phyloP scores from a whole-genome alignment of 1,140 invertebrate genomes.

The Lutraria rhynchaena region DNA sequence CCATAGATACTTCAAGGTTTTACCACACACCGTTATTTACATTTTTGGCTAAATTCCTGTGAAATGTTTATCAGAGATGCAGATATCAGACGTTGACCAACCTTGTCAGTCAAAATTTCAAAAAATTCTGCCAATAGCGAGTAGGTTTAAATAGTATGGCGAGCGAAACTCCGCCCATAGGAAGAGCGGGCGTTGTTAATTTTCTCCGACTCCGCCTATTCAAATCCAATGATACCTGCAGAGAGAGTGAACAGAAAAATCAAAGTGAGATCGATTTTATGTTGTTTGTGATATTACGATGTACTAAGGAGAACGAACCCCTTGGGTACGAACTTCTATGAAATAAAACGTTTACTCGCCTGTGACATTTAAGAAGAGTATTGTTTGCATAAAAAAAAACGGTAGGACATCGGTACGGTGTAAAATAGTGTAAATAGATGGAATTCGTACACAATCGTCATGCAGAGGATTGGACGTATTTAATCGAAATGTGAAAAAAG shows the following conservation, averaged over 20 bases:
- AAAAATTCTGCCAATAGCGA: no score
- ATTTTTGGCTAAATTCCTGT: no score
- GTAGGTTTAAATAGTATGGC: no score
- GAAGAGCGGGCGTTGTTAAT: no score
- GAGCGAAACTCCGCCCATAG: no score
- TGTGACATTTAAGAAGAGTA: conserved; percentile 46
- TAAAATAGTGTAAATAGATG: conserved; percentile 37
- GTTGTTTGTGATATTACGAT: conserved; percentile 24
- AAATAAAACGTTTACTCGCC: conserved; percentile 21
- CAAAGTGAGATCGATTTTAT: conserved; percentile 50
- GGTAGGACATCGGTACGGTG: conserved; percentile 3
- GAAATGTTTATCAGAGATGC: no score
- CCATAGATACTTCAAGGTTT: no score
- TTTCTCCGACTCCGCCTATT: not conserved
- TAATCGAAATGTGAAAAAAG: conserved; percentile 9
- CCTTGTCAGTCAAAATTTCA: no score
- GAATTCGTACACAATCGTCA: conserved; percentile 29
- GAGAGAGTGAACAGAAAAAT: conserved; percentile 43
- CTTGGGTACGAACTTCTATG: no score
- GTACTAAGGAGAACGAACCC: no score
- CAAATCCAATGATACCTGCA: conserved; percentile 10
- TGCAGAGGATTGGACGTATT: not conserved
- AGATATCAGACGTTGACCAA: no score
- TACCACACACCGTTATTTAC: no score
- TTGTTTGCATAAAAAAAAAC: conserved; percentile 49